phyloP scores from a whole-genome alignment of 2,888 invertebrate species.

The Patella caerulea region DNA sequence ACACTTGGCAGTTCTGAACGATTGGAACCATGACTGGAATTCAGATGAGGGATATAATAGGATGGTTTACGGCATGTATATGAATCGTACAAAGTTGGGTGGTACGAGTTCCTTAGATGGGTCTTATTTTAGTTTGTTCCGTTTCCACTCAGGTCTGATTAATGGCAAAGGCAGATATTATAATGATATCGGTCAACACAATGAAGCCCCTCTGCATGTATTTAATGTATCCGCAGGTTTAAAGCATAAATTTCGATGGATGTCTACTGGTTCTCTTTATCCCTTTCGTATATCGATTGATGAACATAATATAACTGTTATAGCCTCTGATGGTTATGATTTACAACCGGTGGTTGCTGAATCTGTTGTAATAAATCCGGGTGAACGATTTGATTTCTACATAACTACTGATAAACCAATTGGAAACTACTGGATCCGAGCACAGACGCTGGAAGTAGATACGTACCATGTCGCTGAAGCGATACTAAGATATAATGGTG shows the following conservation, averaged over 20 bases:
- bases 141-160: conserved; percentile 33
- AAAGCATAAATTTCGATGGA: conserved; percentile 40
- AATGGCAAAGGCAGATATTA: conserved; percentile 41
- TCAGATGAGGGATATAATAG: conserved; percentile 18
- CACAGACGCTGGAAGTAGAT: conserved; percentile 30
- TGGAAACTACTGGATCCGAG: conserved; percentile 46
- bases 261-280: conserved; percentile 37
- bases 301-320: conserved; percentile 37
- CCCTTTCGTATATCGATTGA: conserved; percentile 41
- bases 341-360: conserved; percentile 37
- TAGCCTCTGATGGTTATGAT: conserved; percentile 42
- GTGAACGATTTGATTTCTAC: conserved; percentile 45
- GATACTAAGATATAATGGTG: conserved; percentile 25
- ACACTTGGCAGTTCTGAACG: conserved; percentile 23
- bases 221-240: conserved; percentile 30
- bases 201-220: conserved; percentile 30
- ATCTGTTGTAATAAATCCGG: conserved; percentile 36
- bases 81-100: not conserved
- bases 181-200: conserved; percentile 20
- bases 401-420: conserved; percentile 34
- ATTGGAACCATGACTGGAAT: conserved; percentile 29
- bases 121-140: conserved; percentile 25
- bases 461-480: conserved; percentile 21
- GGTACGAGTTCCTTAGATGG: conserved; percentile 32
- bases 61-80: conserved; percentile 18